Evolutionary conservation across 2,797 vertebrate species (phyloP), one percentile per base, ranked within the genome.

Genomic region (Pachyuromys duprasi): DNA sequence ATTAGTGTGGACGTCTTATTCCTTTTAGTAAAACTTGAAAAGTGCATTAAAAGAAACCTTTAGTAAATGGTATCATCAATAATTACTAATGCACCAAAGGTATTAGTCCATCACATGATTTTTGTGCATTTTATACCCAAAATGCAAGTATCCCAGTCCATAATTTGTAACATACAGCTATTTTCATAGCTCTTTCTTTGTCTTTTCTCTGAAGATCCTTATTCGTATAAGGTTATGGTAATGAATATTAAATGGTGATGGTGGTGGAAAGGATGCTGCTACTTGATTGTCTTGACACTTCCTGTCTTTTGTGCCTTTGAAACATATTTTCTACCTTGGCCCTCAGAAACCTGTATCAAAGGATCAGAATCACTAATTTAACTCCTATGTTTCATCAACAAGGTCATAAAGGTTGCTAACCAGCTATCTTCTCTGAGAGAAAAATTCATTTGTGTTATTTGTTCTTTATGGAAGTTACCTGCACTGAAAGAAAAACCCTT

Each of bases 21-120:
- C 63, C 75, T 95, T 96, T 87, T 67, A 89, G 39, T 4, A 67
- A 24, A 92, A 45, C 22, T 94, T 94, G 75, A 86, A 89, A 94
- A 75, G 70, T 31, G 22, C 72, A 42, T 75, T 36, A 42, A 86
- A 0, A n/a, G 87, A 57, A 83, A 60, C 67, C 67, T 89, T 96
- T 65, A 24, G 33, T 74, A 72, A 82, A 67, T 39, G 24, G 31
- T 95, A 18, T 74, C 80, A 78, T 33, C 18, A n/a, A 90, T 90
- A 92, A 87, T 60, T 69, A 78, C 33, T 72, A 93, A 86, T 39
- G 33, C 42, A 45, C 20, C 26, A 69, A 83, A 8, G 17, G 11
- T 89, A 18, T 91, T 86, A 74, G 39, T 79, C 45, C 33, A 42
- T 81, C 39, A 78, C 78, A 84, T 15, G 39, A 14, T 65, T 92